Evolutionary conservation across 1,140 invertebrate species (phyloP), one percentile per base, ranked within the genome.

Genomic region (Aphelenchoides besseyi): DNA sequence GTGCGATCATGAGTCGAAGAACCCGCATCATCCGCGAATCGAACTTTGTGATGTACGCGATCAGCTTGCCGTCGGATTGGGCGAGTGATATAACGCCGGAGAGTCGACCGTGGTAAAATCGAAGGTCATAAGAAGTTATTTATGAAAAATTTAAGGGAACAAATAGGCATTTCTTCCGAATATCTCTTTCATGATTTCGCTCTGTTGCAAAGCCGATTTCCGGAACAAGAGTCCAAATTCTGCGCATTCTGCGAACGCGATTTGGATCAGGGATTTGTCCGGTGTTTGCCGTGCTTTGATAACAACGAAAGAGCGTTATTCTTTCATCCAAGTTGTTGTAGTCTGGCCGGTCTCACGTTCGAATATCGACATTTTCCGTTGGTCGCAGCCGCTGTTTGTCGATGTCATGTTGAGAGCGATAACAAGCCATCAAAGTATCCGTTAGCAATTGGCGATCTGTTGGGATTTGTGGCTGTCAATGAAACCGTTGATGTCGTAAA

Each of bases 1-100:
- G 78, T 55, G 75, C 75, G 3, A 32, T 79, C 23, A 18, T 78
- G n/a, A 71, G 70, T 66, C 37, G 74, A 63, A 18, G 63, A 36
- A 30, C 64, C n/a, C 28, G 26, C 28, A 72, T 70, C 30, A 36
- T 55, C 18, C 30, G 63, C 16, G 36, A 16, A 12, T 26, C 30
- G 23, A 53, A 66, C n/a, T 33, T 12, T n/a, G 26, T 18, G 30
- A 66, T 66, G 26, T 66, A 41, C 3, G 63, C 63, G 18, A 16
- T 29, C 16, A 66, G 63, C 32, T 53, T 37, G 36, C 36, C 36
- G 12, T n/a, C 12, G 32, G 29, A 66, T 16, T 33, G 63, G 1
- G 32, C 32, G 28, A 28, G 23, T 33, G 55, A 59, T 5, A 12
- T 37, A 12, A 66, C 12, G 32, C 36, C 32, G 36, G 12, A 12